A percentile compares a stretch with the other conserved stretches of the same genome.
These are phyloP conservation scores for Pemphredon lugubris DNA, from an alignment of 2,888 invertebrate genomes.

Conservation along the genomic window DNA sequence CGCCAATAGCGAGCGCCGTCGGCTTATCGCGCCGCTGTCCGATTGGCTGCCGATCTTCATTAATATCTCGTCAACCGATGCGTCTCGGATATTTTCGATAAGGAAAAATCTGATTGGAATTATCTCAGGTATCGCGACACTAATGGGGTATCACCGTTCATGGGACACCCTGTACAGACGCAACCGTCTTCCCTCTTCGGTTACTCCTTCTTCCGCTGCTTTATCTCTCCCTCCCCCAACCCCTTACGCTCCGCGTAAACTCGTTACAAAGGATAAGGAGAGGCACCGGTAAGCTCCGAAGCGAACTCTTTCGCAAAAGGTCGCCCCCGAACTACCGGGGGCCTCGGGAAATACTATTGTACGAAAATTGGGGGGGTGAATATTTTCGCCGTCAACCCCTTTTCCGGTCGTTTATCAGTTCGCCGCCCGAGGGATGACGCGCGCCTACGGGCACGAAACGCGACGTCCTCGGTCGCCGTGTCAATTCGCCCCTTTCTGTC, in stretches of 20 bases:
- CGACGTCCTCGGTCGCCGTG: too few relatives aligned
- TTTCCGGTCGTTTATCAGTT: conserved; percentile 33
- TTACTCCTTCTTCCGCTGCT: background rate
- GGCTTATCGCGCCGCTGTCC: too few relatives aligned
- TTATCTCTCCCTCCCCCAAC: background rate
- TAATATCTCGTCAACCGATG: too few relatives aligned
- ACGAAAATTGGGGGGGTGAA: conserved; percentile 11
- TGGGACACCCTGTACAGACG: too few relatives aligned
- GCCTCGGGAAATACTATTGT: conserved; percentile 30
- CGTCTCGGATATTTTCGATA: too few relatives aligned
- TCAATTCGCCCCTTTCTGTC: conserved; percentile 42
- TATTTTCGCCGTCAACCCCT: conserved; percentile 29
- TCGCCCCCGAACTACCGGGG: conserved; percentile 24
- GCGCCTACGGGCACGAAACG: background rate
- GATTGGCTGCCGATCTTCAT: too few relatives aligned
- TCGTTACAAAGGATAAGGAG: background rate
- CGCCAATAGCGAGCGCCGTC: too few relatives aligned
- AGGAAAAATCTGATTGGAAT: too few relatives aligned
- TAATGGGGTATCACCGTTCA: background rate
- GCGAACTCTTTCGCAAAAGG: conserved; percentile 17
- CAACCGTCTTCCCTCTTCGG: too few relatives aligned
- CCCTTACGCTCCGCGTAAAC: background rate
- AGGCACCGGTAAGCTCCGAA: background rate
- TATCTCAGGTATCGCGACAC: too few relatives aligned
- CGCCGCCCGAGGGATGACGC: conserved; percentile 23